Evolutionary conservation across 2,888 invertebrate genomes (phyloP), one percentile per base, ranked within the genome.

Genomic region (Drosophila setosimentum): DNA sequence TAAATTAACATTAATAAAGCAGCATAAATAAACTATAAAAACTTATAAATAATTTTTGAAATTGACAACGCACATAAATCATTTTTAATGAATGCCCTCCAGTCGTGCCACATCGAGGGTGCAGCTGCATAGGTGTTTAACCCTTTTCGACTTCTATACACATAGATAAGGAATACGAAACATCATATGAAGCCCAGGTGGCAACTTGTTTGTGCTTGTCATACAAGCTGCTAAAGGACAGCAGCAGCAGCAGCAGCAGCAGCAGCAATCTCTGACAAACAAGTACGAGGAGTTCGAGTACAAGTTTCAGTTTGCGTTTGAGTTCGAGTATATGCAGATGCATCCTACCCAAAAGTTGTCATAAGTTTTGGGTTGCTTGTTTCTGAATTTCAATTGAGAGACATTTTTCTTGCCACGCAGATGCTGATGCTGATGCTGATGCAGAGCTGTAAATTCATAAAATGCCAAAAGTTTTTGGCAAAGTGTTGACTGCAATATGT

Each of bases 1-100:
- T 86, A 89, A 89, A 89, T 86, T 86, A 86, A 82, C 78, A 82
- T 87, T 89, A 89, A 86, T 86, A 86, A 83, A 87, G 73, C 60
- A 67, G 85, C 82, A 72, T 59, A 77, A 72, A 80, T 72, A 80
- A 80, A 73, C 66, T 73, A 71, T 67, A 59, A 74, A 80, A 78
- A 78, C 69, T 72, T 80, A 80, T 78, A 80, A 80, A 80, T 80
- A 81, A 80, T 78, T 78, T 73, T 68, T 37, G 16, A 80, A 81
- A 72, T 75, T 61, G 67, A 82, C 82, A 74, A 58, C 45, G 45
- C 73, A 68, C 73, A 87, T 87, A 90, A 87, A 90, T 87, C 90
- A 87, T 90, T 75, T 82, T 88, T 90, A 87, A 87, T 90, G 87
- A 82, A 78, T 63, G 63, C 69, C 60, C 63, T 51, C 57, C 6